Evolutionary conservation across 2,797 vertebrate genomes (phyloP).

Genomic region (Vultur gryphus): DNA sequence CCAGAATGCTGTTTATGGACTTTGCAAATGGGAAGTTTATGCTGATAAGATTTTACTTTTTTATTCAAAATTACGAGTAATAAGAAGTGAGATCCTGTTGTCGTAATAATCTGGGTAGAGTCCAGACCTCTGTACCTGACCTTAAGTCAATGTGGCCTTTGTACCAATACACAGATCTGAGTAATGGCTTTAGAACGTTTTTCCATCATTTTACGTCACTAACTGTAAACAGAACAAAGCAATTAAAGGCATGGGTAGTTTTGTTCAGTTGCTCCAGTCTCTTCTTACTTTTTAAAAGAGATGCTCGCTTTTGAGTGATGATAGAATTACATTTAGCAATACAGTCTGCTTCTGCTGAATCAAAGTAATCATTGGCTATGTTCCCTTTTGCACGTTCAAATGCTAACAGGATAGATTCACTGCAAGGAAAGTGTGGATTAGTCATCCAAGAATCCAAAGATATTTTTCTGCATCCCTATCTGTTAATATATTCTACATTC

Average conservation of each 20-base stretch:
- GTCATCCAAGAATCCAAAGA: background rate
- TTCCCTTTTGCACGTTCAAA: background rate
- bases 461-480: slow-evolving; percentile 12
- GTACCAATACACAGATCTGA: background rate
- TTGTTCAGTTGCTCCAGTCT: background rate
- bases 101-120: background rate
- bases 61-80: background rate
- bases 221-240: background rate
- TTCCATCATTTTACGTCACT: background rate
- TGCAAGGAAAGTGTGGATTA: slow-evolving; percentile 8
- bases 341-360: background rate
- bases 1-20: background rate
- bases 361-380: background rate
- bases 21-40: background rate
- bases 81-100: background rate
- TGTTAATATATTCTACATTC: background rate
- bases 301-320: slow-evolving; percentile 7
- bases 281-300: background rate
- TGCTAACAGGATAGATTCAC: slow-evolving; percentile 6
- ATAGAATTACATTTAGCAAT: slow-evolving; percentile 39
- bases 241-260: background rate
- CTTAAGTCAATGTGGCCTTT: background rate
- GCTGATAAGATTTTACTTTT: background rate
- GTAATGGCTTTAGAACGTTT: background rate
- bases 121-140: background rate